Percentiles rank a stretch among this genome's conserved stretches.
These are phyloP conservation scores for Hyaena hyaena DNA, from an alignment of 2,113 vertebrate genomes.

Conservation along the genomic window DNA sequence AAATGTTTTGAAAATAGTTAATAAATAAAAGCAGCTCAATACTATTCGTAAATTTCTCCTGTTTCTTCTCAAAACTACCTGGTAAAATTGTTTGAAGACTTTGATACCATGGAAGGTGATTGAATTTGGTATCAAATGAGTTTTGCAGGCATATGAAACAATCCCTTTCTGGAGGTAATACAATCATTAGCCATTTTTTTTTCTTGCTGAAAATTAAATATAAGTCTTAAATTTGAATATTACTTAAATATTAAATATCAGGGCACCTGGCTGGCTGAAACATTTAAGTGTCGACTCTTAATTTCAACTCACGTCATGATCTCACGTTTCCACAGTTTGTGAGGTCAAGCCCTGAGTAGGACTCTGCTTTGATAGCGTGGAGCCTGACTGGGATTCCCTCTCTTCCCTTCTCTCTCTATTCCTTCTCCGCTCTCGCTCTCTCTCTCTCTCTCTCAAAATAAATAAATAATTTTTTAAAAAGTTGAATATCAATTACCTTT, in stretches of 20 bases:
- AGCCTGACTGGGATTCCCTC: no score
- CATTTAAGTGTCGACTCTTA: no score
- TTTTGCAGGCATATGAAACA: not conserved
- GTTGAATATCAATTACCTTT: not conserved
- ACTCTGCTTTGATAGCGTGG: no score
- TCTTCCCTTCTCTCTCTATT: no score
- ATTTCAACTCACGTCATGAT: no score
- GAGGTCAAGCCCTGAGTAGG: no score
- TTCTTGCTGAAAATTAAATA: not conserved
- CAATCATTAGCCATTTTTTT: not conserved
- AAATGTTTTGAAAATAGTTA: slow-evolving; percentile 41
- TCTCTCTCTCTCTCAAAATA: no score
- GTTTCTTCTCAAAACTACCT: not conserved
- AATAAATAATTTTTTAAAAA: not conserved
- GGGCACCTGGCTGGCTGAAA: no score
- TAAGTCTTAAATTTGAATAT: not conserved
- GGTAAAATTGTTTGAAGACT: not conserved
- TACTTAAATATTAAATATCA: not conserved
- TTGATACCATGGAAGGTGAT: not conserved
- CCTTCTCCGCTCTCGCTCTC: no score
- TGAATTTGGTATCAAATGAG: not conserved
- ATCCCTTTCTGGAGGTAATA: not conserved
- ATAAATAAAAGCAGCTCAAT: not conserved
- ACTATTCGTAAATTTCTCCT: not conserved
- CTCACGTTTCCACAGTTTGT: no score